These are phyloP conservation scores for Phymanthus crucifer DNA, from an alignment of 92 coral and sea anemone genomes.

Conservation along the genomic window DNA sequence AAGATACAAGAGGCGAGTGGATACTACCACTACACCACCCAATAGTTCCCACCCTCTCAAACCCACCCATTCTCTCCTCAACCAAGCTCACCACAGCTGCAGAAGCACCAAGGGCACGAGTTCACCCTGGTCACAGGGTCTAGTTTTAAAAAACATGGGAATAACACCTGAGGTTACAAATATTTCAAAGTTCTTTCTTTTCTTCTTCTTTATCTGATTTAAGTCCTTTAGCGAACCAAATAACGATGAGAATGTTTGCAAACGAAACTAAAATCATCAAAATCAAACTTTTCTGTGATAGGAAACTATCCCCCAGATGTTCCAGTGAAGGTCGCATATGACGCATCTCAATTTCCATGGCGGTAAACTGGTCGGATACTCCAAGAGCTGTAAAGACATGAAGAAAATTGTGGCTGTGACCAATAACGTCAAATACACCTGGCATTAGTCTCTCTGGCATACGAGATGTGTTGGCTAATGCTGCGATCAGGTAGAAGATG, in stretches of 20 bases:
- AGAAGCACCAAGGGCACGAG: too few relatives aligned
- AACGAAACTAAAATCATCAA: slow-evolving; percentile 68
- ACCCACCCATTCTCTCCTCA: too few relatives aligned
- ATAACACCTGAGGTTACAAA: neutral
- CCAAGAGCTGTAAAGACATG: slow-evolving; percentile 93
- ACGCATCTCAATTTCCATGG: slow-evolving; percentile 79
- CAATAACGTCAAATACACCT: slow-evolving; percentile 82
- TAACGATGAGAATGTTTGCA: slow-evolving; percentile 70
- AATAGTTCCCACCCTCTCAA: too few relatives aligned
- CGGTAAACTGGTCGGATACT: slow-evolving; percentile 85
- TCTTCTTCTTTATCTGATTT: slow-evolving; percentile 91
- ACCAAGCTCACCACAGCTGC: too few relatives aligned
- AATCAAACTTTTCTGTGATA: slow-evolving; percentile 68
- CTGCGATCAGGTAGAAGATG: slow-evolving; percentile 75
- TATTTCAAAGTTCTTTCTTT: slow-evolving; percentile 39
- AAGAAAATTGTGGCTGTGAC: slow-evolving; percentile 95
- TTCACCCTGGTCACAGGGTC: too few relatives aligned
- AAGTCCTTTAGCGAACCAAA: slow-evolving; percentile 77
- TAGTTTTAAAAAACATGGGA: neutral
- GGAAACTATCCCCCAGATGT: slow-evolving; percentile 47
- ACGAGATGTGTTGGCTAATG: slow-evolving; percentile 80
- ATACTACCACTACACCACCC: too few relatives aligned
- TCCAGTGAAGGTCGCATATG: slow-evolving; percentile 61
- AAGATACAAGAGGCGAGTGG: too few relatives aligned
- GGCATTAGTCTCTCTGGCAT: slow-evolving; percentile 94